Conservation (phyloP, 2,113 vertebrate species). For the Lophius piscatorius region DNA sequence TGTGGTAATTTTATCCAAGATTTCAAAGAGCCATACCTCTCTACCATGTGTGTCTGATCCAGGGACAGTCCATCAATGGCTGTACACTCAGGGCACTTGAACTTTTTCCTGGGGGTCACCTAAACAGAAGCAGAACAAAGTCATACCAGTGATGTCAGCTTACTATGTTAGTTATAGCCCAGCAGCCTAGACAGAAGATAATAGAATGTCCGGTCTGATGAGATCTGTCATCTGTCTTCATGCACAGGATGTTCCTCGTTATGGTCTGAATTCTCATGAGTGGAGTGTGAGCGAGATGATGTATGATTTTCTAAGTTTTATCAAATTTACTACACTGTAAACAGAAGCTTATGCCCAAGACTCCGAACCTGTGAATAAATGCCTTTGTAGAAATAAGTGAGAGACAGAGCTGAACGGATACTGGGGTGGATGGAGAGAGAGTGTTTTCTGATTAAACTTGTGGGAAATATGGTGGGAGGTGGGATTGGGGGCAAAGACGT, state of each 20-base stretch:
- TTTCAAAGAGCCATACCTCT: constrained; percentile 44
- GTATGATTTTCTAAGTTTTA: constrained; percentile 78
- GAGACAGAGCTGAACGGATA: neutral
- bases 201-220: constrained; percentile 10
- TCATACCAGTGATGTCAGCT: constrained; percentile 19
- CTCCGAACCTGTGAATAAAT: constrained; percentile 28
- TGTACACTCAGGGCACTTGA: constrained; percentile 98
- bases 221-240: too few species aligned
- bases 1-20: neutral
- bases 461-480: constrained; percentile 39
- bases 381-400: constrained; percentile 8
- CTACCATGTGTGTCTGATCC: constrained; percentile 98
- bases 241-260: too few species aligned
- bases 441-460: constrained; percentile 42
- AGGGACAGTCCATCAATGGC: constrained; percentile 96
- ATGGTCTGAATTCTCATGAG: constrained; percentile 83
- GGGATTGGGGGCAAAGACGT: constrained; percentile 19
- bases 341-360: too few species aligned
- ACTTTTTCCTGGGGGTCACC: constrained; percentile 99
- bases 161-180: constrained; percentile 25
- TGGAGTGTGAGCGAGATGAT: constrained; percentile 71
- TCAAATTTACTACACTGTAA: constrained; percentile 9
- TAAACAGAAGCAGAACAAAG: constrained; percentile 66
- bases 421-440: neutral
- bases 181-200: constrained; percentile 25